Base-by-base conservation (phyloP, 1,140 invertebrate species). In the Calliopsis andreniformis region DNA sequence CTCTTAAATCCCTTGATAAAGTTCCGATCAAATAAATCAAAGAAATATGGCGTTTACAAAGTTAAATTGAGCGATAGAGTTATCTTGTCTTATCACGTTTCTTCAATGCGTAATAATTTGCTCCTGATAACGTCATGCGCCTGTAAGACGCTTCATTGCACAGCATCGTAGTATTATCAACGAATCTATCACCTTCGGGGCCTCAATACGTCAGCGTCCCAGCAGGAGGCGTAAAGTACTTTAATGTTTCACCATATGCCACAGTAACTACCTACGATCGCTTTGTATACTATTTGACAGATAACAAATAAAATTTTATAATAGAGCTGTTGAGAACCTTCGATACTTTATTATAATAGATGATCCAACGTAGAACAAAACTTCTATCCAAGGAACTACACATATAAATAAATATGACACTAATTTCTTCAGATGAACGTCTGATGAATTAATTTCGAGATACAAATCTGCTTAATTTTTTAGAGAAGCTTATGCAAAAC, bases 91-190 rank as follows among this genome's bases (percentile, higher is more conserved):
- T 53, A 67, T 67, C 64, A 1, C 47, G 47, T 67, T 28, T 16
- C 47, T 67, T 67, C 18, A 14, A 28, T 25, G 28, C 63, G 43
- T 51, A 66, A 64, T 64, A 66, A 66, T 35, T 35, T 30, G 20
- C 7, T 3, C 20, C 0, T 16, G 32, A 53, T 53, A 67, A 39
- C 47, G 47, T 18, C 3, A 5, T 32, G 5, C 32, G 2, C 4
- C 16, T 51, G n/a, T 66, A 23, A 32, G 3, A n/a, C 6, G 7
- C 0, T 12, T 53, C 25, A 39, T 28, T 39, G 20, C 10, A 39
- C n/a, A 10, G 3, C 5, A 20, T 67, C 16, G 20, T 25, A 7
- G n/a, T 25, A 25, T 53, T 67, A 53, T 67, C 47, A 35, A 53
- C 32, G 47, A 67, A 53, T 64, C 43, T 30, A 64, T 64, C 43